Evolutionary conservation across 2,888 invertebrate genomes (phyloP), one percentile per base, ranked within the genome.

Genomic region (Amblyjoppa fuscipennis): DNA sequence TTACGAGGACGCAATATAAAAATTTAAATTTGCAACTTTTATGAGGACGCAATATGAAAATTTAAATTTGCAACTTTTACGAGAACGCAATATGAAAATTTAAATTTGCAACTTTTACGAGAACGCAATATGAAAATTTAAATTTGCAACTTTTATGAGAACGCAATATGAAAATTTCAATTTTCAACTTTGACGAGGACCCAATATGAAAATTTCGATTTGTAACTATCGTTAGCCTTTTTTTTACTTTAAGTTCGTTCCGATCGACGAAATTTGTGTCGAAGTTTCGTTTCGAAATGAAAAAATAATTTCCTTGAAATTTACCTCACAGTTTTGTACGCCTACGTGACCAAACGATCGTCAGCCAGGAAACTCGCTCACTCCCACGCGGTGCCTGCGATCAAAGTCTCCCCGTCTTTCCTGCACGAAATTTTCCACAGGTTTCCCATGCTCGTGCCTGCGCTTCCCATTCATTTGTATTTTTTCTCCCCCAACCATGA

Each of bases 391-490:
- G 34, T 45, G 64, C 31, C 34, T 49, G n/a, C 80, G 20, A 56
- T 66, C 56, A 11, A 41, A 68, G 66, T n/a, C 66, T 71, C 64
- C 13, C 45, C 28, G 59, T 77, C 4, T 56, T 77, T 77, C 68
- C 56, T 80, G 71, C 68, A 84, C 51, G 45, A 38, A 20, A 77
- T 68, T 84, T 77, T 51, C 53, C 81, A 51, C 73, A 28, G 68
- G 76, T 38, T 38, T 84, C 84, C 81, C 81, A 84, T 77, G 84
- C 73, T 81, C n/a, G 41, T 38, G 76, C 71, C 31, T 68, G 41
- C 59, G 7, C 56, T 69, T 64, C 20, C 49, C 28, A 16, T 69
- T 41, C 31, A 34, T 51, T 34, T 49, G 68, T 59, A 56, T 78
- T 20, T 51, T 49, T n/a, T 78, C 61, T 70, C 59, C 45, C 34